These are phyloP conservation scores for Leucania comma DNA, from an alignment of 2,888 invertebrate genomes.

Conservation along the genomic window DNA sequence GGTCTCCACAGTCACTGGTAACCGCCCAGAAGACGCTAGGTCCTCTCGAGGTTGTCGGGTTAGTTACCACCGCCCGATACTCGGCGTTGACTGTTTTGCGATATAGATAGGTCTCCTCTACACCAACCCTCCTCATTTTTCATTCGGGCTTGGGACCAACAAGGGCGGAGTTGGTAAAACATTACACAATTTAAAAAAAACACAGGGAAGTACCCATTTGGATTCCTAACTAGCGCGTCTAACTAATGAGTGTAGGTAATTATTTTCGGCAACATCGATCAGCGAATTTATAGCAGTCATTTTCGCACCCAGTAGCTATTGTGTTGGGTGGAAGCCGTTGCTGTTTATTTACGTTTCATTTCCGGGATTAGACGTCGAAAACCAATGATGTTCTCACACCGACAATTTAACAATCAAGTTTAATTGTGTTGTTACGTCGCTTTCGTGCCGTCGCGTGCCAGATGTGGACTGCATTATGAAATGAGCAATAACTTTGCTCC, in stretches of 20 bases:
- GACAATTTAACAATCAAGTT: neutral
- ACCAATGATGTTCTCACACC: constrained; percentile 17
- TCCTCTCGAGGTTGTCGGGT: too few relatives aligned
- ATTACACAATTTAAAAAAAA: too few relatives aligned
- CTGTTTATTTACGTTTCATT: constrained; percentile 38
- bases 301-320: constrained; percentile 25
- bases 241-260: constrained; percentile 17
- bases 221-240: constrained; percentile 17
- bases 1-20: too few relatives aligned
- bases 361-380: constrained; percentile 35
- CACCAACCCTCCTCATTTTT: too few relatives aligned
- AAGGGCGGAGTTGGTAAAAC: too few relatives aligned
- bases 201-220: neutral
- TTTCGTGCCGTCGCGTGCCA: constrained; percentile 4
- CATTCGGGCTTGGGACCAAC: too few relatives aligned
- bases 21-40: too few relatives aligned
- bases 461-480: constrained; percentile 8
- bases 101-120: too few relatives aligned
- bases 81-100: too few relatives aligned
- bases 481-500: constrained; percentile 1
- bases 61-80: too few relatives aligned
- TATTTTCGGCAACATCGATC: constrained; percentile 5
- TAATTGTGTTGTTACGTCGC: constrained; percentile 11
- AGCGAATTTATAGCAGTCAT: constrained; percentile 16
- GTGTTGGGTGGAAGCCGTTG: constrained; percentile 13